Conservation (phyloP, 2,797 vertebrate genomes). For the Psittacula echo region DNA sequence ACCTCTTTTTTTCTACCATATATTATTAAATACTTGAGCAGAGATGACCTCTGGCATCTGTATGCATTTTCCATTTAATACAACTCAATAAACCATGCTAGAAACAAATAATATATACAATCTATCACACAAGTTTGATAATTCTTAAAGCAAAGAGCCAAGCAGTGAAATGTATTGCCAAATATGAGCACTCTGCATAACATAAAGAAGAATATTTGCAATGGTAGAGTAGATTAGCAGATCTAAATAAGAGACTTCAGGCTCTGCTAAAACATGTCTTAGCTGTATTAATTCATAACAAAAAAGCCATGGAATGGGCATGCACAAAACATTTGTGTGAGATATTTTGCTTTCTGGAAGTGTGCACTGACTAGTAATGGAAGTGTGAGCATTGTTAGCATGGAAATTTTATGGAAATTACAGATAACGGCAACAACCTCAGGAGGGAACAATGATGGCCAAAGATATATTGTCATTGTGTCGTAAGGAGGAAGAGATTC, state of each 20-base stretch:
- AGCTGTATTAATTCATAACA: conserved; percentile 34
- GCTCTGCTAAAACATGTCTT: conserved; percentile 55
- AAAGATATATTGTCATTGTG: not conserved
- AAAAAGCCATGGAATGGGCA: not conserved
- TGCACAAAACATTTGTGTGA: not conserved
- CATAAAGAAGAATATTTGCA: conserved; percentile 30
- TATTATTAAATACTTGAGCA: not conserved
- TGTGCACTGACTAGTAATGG: not conserved
- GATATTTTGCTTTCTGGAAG: not conserved
- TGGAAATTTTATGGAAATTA: conserved; percentile 12
- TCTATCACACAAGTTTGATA: conserved; percentile 19
- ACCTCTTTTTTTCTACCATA: not conserved
- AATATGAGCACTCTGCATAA: conserved; percentile 23
- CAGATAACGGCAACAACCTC: conserved; percentile 5
- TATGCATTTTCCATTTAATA: not conserved
- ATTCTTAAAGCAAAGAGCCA: conserved; percentile 51
- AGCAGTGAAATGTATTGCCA: conserved; percentile 41
- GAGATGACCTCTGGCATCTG: not conserved
- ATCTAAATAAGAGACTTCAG: conserved; percentile 30
- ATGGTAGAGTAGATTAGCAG: conserved; percentile 43
- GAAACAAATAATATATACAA: not conserved
- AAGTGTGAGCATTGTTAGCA: not conserved
- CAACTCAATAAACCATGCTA: not conserved
- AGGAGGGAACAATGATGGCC: not conserved
- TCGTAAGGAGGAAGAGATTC: conserved; percentile 17